Conservation (phyloP, 2,113 vertebrate genomes). For the Acanthochromis polyacanthus region DNA sequence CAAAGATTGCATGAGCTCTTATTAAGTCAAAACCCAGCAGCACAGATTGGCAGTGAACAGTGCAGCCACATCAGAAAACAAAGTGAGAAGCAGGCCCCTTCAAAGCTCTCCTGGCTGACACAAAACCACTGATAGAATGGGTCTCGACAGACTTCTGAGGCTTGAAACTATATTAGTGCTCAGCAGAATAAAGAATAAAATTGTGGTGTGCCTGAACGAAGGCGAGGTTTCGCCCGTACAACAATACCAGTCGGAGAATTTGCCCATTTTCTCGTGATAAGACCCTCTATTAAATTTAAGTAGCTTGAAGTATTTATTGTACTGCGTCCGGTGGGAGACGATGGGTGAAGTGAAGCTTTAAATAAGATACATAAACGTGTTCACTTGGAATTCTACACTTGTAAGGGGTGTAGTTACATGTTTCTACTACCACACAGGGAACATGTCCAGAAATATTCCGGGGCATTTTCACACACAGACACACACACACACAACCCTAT, state of each 20-base stretch:
- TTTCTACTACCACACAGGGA: slow-evolving; percentile 12
- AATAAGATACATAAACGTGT: slow-evolving; percentile 56
- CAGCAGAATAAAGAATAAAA: slow-evolving; percentile 36
- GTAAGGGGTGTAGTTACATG: slow-evolving; percentile 21
- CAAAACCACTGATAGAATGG: slow-evolving; percentile 46
- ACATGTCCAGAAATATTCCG: slow-evolving; percentile 31
- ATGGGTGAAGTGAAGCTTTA: slow-evolving; percentile 58
- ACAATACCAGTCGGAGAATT: slow-evolving; percentile 29
- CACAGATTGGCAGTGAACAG: background rate
- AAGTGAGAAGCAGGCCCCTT: slow-evolving; percentile 19
- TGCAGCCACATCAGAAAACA: background rate
- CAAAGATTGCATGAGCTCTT: background rate
- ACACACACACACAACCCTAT: background rate
- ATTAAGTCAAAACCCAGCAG: slow-evolving; percentile 14
- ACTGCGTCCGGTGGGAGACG: slow-evolving; percentile 36
- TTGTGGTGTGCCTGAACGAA: slow-evolving; percentile 27
- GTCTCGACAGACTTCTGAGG: slow-evolving; percentile 26
- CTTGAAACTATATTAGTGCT: slow-evolving; percentile 28
- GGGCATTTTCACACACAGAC: slow-evolving; percentile 24
- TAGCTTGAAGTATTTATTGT: slow-evolving; percentile 66
- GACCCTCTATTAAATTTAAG: slow-evolving; percentile 59
- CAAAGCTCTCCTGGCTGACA: slow-evolving; percentile 42
- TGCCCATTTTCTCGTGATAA: slow-evolving; percentile 53
- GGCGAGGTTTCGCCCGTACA: background rate
- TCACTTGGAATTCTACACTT: slow-evolving; percentile 40